Conservation (phyloP, 2,113 vertebrate genomes). For the Syngnathoides biaculeatus region DNA sequence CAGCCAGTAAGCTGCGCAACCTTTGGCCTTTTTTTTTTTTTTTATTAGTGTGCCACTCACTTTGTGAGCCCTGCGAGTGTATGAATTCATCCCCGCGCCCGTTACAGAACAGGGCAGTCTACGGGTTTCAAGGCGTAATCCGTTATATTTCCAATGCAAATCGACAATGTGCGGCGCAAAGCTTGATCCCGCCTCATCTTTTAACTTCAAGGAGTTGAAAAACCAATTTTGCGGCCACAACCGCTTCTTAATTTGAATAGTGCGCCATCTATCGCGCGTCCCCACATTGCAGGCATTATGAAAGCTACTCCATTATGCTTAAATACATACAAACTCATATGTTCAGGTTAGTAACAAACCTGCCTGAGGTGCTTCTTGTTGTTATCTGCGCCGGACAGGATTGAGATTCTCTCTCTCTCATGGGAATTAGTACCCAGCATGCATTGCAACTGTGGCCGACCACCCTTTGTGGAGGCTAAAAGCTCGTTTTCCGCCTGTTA, state of each 20-base stretch:
- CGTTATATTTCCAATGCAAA: neutral
- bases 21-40: slow-evolving; percentile 60
- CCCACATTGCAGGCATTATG: slow-evolving; percentile 29
- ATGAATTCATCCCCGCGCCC: slow-evolving; percentile 23
- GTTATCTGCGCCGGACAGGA: slow-evolving; percentile 67
- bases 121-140: neutral
- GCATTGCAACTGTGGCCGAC: slow-evolving; percentile 76
- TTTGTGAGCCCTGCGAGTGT: slow-evolving; percentile 39
- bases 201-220: neutral
- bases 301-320: slow-evolving; percentile 29
- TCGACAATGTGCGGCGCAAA: neutral
- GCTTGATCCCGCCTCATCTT: neutral
- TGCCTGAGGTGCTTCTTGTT: slow-evolving; percentile 59
- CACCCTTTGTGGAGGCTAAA: slow-evolving; percentile 97
- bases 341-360: slow-evolving; percentile 38
- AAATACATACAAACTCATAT: slow-evolving; percentile 44
- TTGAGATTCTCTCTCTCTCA: slow-evolving; percentile 64
- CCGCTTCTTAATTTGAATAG: slow-evolving; percentile 33
- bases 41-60: slow-evolving; percentile 42
- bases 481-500: slow-evolving; percentile 99
- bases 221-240: slow-evolving; percentile 4
- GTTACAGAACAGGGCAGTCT: slow-evolving; percentile 23
- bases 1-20: slow-evolving; percentile 47
- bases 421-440: slow-evolving; percentile 69
- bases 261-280: slow-evolving; percentile 29